Evolutionary conservation across 2,797 vertebrate species (phyloP), one percentile per base, ranked within the genome.

Genomic region (Sciaenops ocellatus): DNA sequence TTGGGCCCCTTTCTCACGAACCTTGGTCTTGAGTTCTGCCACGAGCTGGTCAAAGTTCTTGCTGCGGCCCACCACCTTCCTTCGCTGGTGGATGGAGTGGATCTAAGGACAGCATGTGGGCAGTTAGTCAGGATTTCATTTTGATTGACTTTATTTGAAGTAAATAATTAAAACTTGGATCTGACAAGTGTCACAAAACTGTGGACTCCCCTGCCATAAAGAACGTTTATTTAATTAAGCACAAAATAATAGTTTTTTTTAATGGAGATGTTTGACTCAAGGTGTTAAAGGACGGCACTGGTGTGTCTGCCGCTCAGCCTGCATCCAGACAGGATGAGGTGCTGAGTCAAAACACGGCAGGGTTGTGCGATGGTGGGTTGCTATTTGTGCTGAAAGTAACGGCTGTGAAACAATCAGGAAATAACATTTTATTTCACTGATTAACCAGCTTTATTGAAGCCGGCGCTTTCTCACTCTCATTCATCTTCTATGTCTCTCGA

Each of bases 31-130:
- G 30, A 98, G 94, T 83, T 98, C 97, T 0, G 97, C 96, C 86
- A 98, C 97, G 11, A 98, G 92, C 85, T 97, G 96, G 20, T 98
- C 96, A n/a, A 98, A 98, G 89, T 96, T 97, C 90, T 97, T 98
- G 89, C 95, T 97, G 18, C 97, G 95, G 24, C 97, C 97, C 65
- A 89, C 85, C 77, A 98, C 97, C 86, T 97, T 97, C 46, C 97
- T 94, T 51, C 97, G 96, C 92, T 98, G 97, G 89, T 98, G 97
- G 74, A 98, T 96, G 0, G 97, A 98, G 92, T 98, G 97, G 83
- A 98, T 98, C 97, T 98, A 84, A 78, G 52, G 48, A 73, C 17
- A 57, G 9, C n/a, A 42, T 1, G 16, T 11, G 22, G 6, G 3
- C 3, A 22, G 13, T 24, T 3, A 56, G 9, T 20, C n/a, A n/a